phyloP scores from a whole-genome alignment of 2,113 vertebrate genomes.

The Pomatostomus ruficeps region DNA sequence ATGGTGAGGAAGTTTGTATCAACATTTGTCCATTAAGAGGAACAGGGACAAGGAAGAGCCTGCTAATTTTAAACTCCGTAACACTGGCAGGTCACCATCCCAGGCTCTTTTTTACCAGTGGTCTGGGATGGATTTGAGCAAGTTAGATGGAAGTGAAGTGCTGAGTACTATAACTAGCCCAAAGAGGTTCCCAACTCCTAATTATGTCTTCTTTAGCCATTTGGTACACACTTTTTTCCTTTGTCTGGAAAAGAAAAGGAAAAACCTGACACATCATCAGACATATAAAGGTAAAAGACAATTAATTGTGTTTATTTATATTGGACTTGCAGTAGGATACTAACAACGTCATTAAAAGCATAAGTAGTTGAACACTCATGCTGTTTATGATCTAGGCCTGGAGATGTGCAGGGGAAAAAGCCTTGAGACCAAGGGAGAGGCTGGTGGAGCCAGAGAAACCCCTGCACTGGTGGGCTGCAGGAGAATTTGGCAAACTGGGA shows the following conservation, averaged over 20 bases:
- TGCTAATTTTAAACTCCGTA: background rate
- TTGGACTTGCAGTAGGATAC: fast-evolving
- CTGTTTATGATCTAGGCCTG: background rate
- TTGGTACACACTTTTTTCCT: background rate
- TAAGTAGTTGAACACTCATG: fast-evolving
- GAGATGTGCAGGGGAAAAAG: background rate
- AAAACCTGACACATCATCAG: background rate
- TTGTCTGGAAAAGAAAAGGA: background rate
- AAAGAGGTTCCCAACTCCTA: background rate
- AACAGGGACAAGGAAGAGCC: background rate
- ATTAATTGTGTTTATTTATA: background rate
- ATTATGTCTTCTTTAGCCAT: background rate
- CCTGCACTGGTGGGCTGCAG: fast-evolving
- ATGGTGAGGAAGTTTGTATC: background rate
- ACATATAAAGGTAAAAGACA: background rate
- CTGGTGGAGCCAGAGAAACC: background rate
- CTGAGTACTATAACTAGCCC: background rate
- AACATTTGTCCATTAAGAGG: background rate
- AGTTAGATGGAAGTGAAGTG: background rate
- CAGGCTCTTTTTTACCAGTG: background rate
- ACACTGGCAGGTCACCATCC: background rate
- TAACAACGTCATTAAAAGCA: background rate
- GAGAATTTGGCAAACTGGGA: background rate
- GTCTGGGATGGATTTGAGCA: background rate
- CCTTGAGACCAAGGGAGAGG: background rate